Percentiles rank a stretch among this genome's conserved stretches.
Conservation (phyloP, 2,797 vertebrate species). For the Ctenopoma kingsleyae region DNA sequence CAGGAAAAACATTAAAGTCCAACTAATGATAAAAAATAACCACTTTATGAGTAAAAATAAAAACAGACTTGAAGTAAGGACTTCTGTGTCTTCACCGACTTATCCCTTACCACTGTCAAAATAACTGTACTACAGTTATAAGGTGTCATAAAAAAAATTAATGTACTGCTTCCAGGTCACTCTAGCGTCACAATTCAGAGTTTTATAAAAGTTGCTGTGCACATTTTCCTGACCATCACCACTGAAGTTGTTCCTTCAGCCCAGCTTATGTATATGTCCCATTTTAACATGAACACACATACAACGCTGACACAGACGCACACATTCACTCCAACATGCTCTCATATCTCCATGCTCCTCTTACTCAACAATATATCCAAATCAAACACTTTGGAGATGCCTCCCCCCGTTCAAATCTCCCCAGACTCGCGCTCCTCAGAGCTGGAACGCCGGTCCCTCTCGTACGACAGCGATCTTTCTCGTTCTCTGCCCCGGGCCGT, state of each 20-base stretch:
- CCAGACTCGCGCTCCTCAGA: slow-evolving; percentile 86
- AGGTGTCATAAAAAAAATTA: slow-evolving; percentile 51
- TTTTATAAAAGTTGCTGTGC: slow-evolving; percentile 55
- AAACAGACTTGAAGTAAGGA: slow-evolving; percentile 49
- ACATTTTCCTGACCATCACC: slow-evolving; percentile 53
- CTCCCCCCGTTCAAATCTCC: slow-evolving; percentile 62
- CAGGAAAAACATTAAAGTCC: slow-evolving; percentile 37
- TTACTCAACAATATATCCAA: slow-evolving; percentile 65
- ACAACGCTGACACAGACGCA: slow-evolving; percentile 44
- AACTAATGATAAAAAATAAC: slow-evolving; percentile 61
- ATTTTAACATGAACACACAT: slow-evolving; percentile 57
- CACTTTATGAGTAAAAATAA: slow-evolving; percentile 66
- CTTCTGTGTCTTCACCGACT: slow-evolving; percentile 37
- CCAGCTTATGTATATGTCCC: slow-evolving; percentile 53
- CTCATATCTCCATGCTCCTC: slow-evolving; percentile 45
- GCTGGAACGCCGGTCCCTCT: slow-evolving; percentile 84
- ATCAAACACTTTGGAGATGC: slow-evolving; percentile 46
- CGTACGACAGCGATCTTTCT: slow-evolving; percentile 82
- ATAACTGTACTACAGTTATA: slow-evolving; percentile 52
- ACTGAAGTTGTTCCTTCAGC: slow-evolving; percentile 26
- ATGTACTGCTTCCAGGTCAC: slow-evolving; percentile 41
- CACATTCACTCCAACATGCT: slow-evolving; percentile 41
- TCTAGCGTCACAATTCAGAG: slow-evolving; percentile 18
- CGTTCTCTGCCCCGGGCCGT: slow-evolving; percentile 70
- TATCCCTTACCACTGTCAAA: slow-evolving; percentile 42